Evolutionary conservation across 2,113 vertebrate species (phyloP).

Genomic region (Chelonoidis abingdonii): DNA sequence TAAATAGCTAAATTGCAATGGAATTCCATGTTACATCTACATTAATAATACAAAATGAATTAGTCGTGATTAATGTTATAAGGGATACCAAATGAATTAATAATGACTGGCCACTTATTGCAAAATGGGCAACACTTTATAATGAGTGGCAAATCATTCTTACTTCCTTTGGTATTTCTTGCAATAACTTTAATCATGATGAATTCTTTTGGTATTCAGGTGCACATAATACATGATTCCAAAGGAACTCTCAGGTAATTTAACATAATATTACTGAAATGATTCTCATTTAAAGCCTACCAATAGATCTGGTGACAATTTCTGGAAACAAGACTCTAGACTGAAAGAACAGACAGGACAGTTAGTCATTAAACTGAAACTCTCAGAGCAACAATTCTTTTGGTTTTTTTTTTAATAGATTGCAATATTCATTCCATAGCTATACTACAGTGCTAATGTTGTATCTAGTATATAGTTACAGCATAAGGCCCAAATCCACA

Average conservation of each 20-base stretch:
- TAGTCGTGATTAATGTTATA: slow-evolving; percentile 65
- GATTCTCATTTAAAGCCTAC: slow-evolving; percentile 31
- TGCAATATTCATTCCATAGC: not conserved
- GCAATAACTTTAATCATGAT: slow-evolving; percentile 69
- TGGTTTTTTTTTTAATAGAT: accelerated
- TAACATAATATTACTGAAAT: slow-evolving; percentile 41
- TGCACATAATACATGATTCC: slow-evolving; percentile 49
- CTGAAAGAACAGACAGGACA: not conserved
- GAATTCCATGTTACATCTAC: slow-evolving; percentile 62
- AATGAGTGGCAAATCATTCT: slow-evolving; percentile 71
- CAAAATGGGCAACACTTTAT: slow-evolving; percentile 74
- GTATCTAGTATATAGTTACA: not conserved
- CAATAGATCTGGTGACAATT: not conserved
- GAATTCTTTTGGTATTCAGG: slow-evolving; percentile 71
- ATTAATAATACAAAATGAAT: slow-evolving; percentile 68
- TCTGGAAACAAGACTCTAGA: not conserved
- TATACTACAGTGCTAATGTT: not conserved
- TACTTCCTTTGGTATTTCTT: slow-evolving; percentile 65
- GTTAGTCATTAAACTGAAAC: not conserved
- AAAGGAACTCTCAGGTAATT: slow-evolving; percentile 58
- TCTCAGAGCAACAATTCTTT: accelerated
- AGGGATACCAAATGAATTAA: slow-evolving; percentile 70
- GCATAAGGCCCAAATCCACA: not conserved
- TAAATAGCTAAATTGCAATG: slow-evolving; percentile 68
- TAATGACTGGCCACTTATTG: slow-evolving; percentile 66